Evolutionary conservation across 2,113 vertebrate species (phyloP).

Genomic region (Syngnathus typhle): DNA sequence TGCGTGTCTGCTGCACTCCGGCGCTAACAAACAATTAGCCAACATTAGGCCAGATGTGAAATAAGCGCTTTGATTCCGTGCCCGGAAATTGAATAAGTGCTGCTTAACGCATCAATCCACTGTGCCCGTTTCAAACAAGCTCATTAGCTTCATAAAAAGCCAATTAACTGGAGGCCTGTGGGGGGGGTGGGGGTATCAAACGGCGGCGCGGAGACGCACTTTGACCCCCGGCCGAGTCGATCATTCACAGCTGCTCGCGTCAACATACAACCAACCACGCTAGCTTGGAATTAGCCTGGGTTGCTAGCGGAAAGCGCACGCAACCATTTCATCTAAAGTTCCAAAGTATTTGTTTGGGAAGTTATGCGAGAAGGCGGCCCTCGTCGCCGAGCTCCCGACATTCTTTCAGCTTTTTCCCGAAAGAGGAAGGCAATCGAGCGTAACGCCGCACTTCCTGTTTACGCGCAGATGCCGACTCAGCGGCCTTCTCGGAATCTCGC

Average conservation of each 20-base stretch:
- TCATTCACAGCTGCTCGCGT: not conserved
- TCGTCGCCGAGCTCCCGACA: not conserved
- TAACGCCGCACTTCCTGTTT: not conserved
- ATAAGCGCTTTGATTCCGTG: conserved; percentile 25
- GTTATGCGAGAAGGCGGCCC: too few relatives aligned
- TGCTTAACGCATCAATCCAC: conserved; percentile 4
- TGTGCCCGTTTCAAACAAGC: not conserved
- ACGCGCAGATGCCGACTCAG: not conserved
- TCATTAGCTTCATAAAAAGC: not conserved
- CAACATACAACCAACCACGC: not conserved
- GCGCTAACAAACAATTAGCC: conserved; percentile 15
- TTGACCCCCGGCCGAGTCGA: not conserved
- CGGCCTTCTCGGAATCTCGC: not conserved
- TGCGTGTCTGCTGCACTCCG: not conserved
- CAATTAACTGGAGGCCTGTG: not conserved
- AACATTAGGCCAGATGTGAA: conserved; percentile 32
- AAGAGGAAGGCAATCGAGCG: not conserved
- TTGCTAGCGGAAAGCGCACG: not conserved
- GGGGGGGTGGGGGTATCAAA: not conserved
- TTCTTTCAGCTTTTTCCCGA: not conserved
- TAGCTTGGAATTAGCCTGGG: not conserved
- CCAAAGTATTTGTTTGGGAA: not conserved
- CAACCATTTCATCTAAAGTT: not conserved
- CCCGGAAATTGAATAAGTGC: conserved; percentile 17
- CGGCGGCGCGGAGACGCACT: not conserved